Percentiles rank a stretch among this genome's conserved stretches.
Evolutionary conservation across 1,140 invertebrate genomes (phyloP).

Genomic region (Drosophila sp.): DNA sequence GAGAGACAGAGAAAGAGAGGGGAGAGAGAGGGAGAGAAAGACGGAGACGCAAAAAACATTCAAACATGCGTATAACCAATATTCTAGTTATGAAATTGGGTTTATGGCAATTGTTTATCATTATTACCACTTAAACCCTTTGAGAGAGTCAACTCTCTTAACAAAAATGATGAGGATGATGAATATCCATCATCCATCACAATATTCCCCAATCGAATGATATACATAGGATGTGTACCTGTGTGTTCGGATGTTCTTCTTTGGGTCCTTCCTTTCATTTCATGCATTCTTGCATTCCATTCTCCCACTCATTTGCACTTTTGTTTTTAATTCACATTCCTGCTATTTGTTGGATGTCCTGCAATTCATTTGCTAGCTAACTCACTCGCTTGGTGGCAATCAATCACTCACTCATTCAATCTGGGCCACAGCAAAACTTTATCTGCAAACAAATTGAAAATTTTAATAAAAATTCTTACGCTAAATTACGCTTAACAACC

Average conservation of each 20-base stretch:
- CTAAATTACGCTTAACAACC: conserved; percentile 71
- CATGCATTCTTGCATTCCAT: not conserved
- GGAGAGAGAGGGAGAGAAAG: too few relatives aligned
- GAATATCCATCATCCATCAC: too few relatives aligned
- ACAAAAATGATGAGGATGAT: too few relatives aligned
- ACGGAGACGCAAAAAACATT: too few relatives aligned
- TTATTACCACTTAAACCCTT: too few relatives aligned
- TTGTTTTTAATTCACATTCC: conserved; percentile 19
- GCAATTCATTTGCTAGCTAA: conserved; percentile 17
- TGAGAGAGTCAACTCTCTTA: too few relatives aligned
- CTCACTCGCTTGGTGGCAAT: conserved; percentile 57
- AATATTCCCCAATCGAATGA: too few relatives aligned
- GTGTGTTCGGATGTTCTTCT: not conserved
- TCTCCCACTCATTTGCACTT: not conserved
- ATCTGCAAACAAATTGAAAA: conserved; percentile 62
- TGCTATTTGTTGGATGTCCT: conserved; percentile 19
- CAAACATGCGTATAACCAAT: too few relatives aligned
- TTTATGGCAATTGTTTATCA: too few relatives aligned
- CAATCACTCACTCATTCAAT: conserved; percentile 60
- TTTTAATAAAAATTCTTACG: conserved; percentile 80
- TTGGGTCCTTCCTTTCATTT: not conserved
- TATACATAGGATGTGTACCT: too few relatives aligned
- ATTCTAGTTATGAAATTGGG: too few relatives aligned
- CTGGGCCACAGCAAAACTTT: conserved; percentile 50
- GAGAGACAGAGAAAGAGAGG: too few relatives aligned